Evolutionary conservation across 2,797 vertebrate genomes (phyloP).

Genomic region (Chaetophractus vellerosus): DNA sequence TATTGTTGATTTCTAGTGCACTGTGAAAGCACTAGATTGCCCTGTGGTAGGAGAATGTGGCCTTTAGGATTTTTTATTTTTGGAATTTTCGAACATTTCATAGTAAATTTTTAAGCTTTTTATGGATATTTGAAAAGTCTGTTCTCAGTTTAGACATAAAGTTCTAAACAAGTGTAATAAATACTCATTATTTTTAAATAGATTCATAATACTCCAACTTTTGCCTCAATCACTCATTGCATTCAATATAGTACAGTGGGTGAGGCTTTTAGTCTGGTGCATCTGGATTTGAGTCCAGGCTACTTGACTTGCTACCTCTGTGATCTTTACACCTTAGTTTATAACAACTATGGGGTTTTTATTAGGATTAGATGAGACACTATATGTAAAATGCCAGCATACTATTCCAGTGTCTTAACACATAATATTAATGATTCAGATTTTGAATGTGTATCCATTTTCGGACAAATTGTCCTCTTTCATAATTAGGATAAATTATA

Average conservation of each 20-base stretch:
- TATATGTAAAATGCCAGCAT: neutral
- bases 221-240: neutral
- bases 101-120: neutral
- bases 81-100: neutral
- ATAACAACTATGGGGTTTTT: neutral
- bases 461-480: neutral
- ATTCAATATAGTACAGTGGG: neutral
- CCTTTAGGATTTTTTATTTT: slow-evolving; percentile 21
- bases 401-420: neutral
- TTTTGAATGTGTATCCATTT: neutral
- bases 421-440: slow-evolving; percentile 5
- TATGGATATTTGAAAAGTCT: slow-evolving; percentile 31
- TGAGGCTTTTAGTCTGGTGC: neutral
- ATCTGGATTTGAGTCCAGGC: neutral
- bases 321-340: neutral
- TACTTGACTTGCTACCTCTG: neutral
- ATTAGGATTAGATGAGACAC: neutral
- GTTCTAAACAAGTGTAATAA: neutral
- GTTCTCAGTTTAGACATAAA: slow-evolving; percentile 30
- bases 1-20: neutral
- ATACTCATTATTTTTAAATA: slow-evolving; percentile 23
- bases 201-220: neutral
- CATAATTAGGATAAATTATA: neutral
- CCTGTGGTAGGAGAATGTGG: neutral
- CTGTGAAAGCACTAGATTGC: neutral